Evolutionary conservation across 2,888 invertebrate genomes (phyloP).

Genomic region (Drosophila cyrtoloma): DNA sequence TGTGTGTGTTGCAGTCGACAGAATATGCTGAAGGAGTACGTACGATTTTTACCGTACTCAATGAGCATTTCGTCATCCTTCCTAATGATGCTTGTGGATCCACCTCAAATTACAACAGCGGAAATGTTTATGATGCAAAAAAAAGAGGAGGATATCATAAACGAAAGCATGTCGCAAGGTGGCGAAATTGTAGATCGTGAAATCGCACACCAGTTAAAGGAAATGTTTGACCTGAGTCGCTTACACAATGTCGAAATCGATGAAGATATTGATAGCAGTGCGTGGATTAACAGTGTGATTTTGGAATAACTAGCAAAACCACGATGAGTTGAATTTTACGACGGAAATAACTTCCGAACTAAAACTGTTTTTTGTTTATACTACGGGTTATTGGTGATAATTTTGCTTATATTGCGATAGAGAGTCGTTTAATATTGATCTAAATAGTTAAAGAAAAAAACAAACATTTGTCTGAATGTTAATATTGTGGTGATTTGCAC

Average conservation of each 20-base stretch:
- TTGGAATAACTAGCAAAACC: slow-evolving; percentile 16
- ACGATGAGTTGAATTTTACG: slow-evolving; percentile 10
- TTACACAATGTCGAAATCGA: slow-evolving; percentile 70
- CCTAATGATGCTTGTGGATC: slow-evolving; percentile 72
- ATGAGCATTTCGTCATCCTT: slow-evolving; percentile 73
- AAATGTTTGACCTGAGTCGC: slow-evolving; percentile 77
- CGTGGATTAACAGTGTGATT: slow-evolving; percentile 23
- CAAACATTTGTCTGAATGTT: background rate
- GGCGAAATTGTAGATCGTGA: slow-evolving; percentile 82
- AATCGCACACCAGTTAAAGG: slow-evolving; percentile 78
- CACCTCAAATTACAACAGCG: slow-evolving; percentile 46
- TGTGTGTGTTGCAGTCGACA: slow-evolving; percentile 62
- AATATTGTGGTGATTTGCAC: background rate
- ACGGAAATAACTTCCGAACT: background rate
- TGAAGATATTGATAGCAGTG: slow-evolving; percentile 53
- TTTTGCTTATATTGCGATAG: background rate
- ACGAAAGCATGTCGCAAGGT: slow-evolving; percentile 68
- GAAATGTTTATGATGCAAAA: slow-evolving; percentile 52
- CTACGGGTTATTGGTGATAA: background rate
- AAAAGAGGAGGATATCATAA: slow-evolving; percentile 50
- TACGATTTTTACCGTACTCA: slow-evolving; percentile 77
- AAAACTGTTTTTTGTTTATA: background rate
- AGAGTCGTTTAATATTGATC: background rate
- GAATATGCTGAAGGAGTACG: slow-evolving; percentile 80
- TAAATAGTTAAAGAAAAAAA: background rate